Percentiles rank a stretch among this genome's conserved stretches.
phyloP scores from a whole-genome alignment of 2,888 invertebrate genomes.

The Nomada goodeniana region DNA sequence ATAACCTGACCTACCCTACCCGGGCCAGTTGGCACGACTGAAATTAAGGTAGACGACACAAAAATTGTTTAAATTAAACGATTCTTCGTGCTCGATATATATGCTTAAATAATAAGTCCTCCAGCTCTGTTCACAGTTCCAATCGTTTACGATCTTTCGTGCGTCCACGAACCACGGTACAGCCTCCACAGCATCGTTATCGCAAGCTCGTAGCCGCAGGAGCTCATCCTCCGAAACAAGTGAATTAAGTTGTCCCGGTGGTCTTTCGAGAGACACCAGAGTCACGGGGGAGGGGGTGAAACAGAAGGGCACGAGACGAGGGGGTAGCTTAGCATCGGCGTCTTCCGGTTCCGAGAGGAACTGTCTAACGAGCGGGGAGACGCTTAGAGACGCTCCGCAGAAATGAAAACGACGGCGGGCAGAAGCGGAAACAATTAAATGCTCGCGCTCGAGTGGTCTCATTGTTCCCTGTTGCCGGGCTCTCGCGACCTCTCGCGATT shows the following conservation, averaged over 20 bases:
- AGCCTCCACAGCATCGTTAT: slow-evolving; percentile 15
- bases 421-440: slow-evolving; percentile 76
- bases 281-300: neutral
- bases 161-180: too few relatives aligned
- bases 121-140: too few relatives aligned
- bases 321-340: slow-evolving; percentile 72
- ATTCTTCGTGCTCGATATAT: too few relatives aligned
- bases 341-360: slow-evolving; percentile 79
- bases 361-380: slow-evolving; percentile 79
- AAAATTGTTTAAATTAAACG: too few relatives aligned
- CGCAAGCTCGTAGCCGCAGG: slow-evolving; percentile 42
- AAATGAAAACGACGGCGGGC: slow-evolving; percentile 73
- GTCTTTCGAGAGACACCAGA: slow-evolving; percentile 4
- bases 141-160: too few relatives aligned
- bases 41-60: too few relatives aligned
- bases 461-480: slow-evolving; percentile 64
- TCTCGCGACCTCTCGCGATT: slow-evolving; percentile 61
- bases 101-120: too few relatives aligned
- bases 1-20: too few relatives aligned
- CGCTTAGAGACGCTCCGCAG: slow-evolving; percentile 71
- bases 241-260: slow-evolving; percentile 62
- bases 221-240: slow-evolving; percentile 59
- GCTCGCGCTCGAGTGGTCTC: slow-evolving; percentile 72
- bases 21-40: too few relatives aligned
- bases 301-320: slow-evolving; percentile 22